A percentile compares a stretch with the other conserved stretches of the same genome.
These are phyloP conservation scores for Orthosia gracilis DNA, from an alignment of 2,888 invertebrate genomes.

Conservation along the genomic window DNA sequence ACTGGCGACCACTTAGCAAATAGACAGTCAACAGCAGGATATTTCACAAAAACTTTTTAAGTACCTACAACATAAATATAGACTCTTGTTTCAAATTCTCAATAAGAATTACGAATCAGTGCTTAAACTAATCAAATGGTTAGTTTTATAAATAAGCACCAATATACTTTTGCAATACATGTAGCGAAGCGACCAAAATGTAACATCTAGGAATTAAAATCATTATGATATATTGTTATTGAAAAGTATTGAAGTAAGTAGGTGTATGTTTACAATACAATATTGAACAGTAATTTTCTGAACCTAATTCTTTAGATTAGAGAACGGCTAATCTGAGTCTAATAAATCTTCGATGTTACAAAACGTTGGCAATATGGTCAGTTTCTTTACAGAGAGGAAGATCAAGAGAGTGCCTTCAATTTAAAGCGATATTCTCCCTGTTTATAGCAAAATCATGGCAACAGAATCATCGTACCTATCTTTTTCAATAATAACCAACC, in stretches of 20 bases:
- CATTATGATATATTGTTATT: conserved; percentile 5
- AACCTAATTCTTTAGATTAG: too few relatives aligned
- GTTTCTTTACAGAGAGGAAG: background rate
- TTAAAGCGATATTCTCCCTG: too few relatives aligned
- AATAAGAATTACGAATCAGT: too few relatives aligned
- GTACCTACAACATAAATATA: too few relatives aligned
- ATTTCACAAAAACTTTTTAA: background rate
- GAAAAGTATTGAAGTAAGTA: background rate
- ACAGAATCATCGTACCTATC: too few relatives aligned
- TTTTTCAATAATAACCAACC: too few relatives aligned
- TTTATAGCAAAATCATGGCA: too few relatives aligned
- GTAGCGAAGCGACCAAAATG: conserved; percentile 5
- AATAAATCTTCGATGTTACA: background rate
- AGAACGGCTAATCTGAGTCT: too few relatives aligned
- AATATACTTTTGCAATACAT: conserved; percentile 5
- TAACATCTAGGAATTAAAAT: conserved; percentile 18
- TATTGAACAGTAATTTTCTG: background rate
- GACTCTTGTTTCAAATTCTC: too few relatives aligned
- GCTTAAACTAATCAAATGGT: too few relatives aligned
- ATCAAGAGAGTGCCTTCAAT: background rate
- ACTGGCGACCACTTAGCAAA: background rate
- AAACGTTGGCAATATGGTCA: background rate
- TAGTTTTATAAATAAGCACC: too few relatives aligned
- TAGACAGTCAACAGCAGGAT: background rate
- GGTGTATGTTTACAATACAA: background rate